Evolutionary conservation across 2,797 vertebrate species (phyloP).

Genomic region (Echeneis naucrates): DNA sequence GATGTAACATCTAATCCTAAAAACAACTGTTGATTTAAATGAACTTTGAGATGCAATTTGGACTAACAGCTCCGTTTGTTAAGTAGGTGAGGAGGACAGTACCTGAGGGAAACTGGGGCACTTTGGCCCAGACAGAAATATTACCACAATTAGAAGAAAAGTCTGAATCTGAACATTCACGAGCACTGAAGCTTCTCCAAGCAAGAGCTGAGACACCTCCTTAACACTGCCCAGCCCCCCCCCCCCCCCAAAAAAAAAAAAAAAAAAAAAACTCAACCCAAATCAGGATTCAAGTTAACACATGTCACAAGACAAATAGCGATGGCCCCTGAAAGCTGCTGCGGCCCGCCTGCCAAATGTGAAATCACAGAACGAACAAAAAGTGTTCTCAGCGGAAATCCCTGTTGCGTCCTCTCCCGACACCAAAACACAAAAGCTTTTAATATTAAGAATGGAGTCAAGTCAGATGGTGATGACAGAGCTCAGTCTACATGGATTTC

Average conservation of each 20-base stretch:
- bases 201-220: background rate
- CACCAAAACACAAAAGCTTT: slow-evolving; percentile 34
- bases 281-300: slow-evolving; percentile 2
- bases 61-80: slow-evolving; percentile 7
- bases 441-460: slow-evolving; percentile 33
- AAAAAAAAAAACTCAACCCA: background rate
- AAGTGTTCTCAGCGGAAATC: slow-evolving; percentile 47
- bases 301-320: background rate
- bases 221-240: background rate
- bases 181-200: background rate
- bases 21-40: background rate
- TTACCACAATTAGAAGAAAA: slow-evolving; percentile 34
- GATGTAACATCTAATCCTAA: background rate
- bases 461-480: slow-evolving; percentile 38
- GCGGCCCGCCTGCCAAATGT: slow-evolving; percentile 19
- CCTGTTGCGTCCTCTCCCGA: slow-evolving; percentile 6
- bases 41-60: slow-evolving; percentile 4
- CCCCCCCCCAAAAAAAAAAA: too few relatives aligned
- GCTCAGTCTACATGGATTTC: slow-evolving; percentile 25
- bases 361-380: slow-evolving; percentile 42
- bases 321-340: slow-evolving; percentile 18
- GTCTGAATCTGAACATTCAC: background rate
- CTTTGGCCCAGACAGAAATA: slow-evolving; percentile 33
- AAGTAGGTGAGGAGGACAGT: slow-evolving; percentile 60
- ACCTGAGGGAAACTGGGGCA: slow-evolving; percentile 42